Evolutionary conservation across 2,797 vertebrate genomes (phyloP), one percentile per base, ranked within the genome.

Genomic region (Anolis apletophallus): DNA sequence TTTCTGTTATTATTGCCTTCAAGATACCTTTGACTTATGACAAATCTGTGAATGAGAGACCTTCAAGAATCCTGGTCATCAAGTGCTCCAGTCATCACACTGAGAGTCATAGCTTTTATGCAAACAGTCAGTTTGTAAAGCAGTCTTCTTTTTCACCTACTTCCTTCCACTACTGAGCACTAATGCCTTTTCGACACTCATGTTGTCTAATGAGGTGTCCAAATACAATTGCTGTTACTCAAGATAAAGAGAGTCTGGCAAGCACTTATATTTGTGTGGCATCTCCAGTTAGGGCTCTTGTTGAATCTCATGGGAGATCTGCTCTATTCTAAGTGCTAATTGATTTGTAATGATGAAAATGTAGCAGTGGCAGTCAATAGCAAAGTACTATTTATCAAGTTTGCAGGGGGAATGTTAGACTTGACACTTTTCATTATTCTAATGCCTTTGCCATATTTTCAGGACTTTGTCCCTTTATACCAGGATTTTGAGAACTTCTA

Each of bases 401-500:
- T 29, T 9, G 52, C 7, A 12, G 59, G 11, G 54, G 34, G 26
- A 59, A 64, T 64, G 12, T 71, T 75, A 54, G 26, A 26, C 0
- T 19, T 83, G 55, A 26, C 64, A 36, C 85, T 91, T 85, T 23
- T 1, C 82, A 89, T 90, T 90, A 46, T 87, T 87, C 59, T 82
- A 84, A 76, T 82, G 8, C 29, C 83, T 80, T 94, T 84, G 17
- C 17, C 90, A 40, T 93, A 36, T 91, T 52, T 95, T 95, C 94
- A 99, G 98, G 98, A 99, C 88, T 99, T 99, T 90, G 99, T 99
- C 54, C 98, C 99, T 0, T 95, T 99, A 74, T 99, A 99, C 93
- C 99, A 99, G 89, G 98, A 99, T 95, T 99, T 99, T 46, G 98
- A 99, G 94, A 98, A 99, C 94, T 99, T 99, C 90, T 99, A 99